phyloP scores from a whole-genome alignment of 2,113 vertebrate genomes.

The Sceloporus undulatus region DNA sequence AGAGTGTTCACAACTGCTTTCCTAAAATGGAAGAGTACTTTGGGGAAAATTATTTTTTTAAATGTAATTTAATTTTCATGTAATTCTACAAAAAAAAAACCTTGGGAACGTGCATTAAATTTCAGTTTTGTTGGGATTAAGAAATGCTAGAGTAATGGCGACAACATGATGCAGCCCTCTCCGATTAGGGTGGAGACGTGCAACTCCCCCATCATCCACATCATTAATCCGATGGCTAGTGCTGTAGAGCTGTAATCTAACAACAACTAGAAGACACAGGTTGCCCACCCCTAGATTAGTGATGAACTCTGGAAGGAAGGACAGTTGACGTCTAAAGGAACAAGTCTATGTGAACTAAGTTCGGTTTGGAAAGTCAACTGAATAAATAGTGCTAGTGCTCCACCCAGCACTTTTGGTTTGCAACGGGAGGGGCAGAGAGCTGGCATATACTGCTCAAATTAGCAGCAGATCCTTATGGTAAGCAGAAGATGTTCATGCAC shows the following conservation, averaged over 20 bases:
- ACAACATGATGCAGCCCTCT: too few relatives aligned
- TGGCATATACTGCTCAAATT: neutral
- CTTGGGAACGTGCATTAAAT: too few relatives aligned
- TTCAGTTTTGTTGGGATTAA: neutral
- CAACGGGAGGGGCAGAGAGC: fast-evolving
- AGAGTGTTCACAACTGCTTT: too few relatives aligned
- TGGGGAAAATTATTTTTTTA: neutral
- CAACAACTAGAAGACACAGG: too few relatives aligned
- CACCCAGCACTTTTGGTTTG: neutral
- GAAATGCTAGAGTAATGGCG: neutral
- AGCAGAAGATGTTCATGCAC: neutral
- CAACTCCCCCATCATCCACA: too few relatives aligned
- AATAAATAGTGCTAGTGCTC: neutral
- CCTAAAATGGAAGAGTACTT: too few relatives aligned
- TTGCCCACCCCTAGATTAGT: too few relatives aligned
- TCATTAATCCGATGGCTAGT: too few relatives aligned
- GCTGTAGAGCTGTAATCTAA: too few relatives aligned
- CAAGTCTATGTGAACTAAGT: neutral
- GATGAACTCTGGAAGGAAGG: too few relatives aligned
- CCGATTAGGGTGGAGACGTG: too few relatives aligned
- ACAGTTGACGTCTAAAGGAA: neutral
- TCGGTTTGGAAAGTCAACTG: neutral
- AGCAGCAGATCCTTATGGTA: neutral
- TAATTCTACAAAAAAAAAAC: too few relatives aligned
- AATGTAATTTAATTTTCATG: neutral